Base-by-base conservation (phyloP, 1,140 invertebrate species). In the Pantala flavescens region DNA sequence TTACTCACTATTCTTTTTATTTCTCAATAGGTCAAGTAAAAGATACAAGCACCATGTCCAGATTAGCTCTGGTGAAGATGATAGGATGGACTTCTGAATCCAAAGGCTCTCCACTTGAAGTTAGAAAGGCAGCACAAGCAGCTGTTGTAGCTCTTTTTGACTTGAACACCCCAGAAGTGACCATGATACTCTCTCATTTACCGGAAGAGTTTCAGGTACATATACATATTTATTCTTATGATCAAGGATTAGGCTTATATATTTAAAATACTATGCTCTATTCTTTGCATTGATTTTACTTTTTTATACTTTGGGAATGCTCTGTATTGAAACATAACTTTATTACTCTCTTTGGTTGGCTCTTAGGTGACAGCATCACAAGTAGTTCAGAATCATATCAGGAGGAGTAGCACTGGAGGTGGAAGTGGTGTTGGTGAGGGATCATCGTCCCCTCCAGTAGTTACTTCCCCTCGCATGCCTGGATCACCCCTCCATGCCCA, bases 71-170 rank as follows among this genome's bases (percentile, higher is more conserved):
- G 21, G 83, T 83, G 7, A 82, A 85, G 73, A 83, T 87, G 19
- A 84, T 87, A n/a, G 82, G 82, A 16, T 87, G 85, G 84, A 86
- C 84, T 1, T 81, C 82, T 12, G 86, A 87, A 76, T 84, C 84
- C 23, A 86, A 86, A 86, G 78, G 85, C 82, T 78, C 81, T 19
- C 49, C 49, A 7, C 49, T 88, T 36, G 95, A 97, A 78, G 88
- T 97, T 55, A 86, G 94, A 77, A 87, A 89, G 75, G 89, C 88
- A 71, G 90, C 95, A 2, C 88, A 93, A 75, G 87, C 88, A 71
- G 92, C 94, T 63, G 84, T 98, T 70, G 88, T 95, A 71, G 90
- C 91, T 7, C 85, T 98, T 24, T 98, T 96, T 82, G 94, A 96
- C 85, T 87, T 95, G 74, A 95, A 96, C 83, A 90, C 93, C 63